phyloP scores from a whole-genome alignment of 2,888 invertebrate species.

The Frankliniella intonsa region DNA sequence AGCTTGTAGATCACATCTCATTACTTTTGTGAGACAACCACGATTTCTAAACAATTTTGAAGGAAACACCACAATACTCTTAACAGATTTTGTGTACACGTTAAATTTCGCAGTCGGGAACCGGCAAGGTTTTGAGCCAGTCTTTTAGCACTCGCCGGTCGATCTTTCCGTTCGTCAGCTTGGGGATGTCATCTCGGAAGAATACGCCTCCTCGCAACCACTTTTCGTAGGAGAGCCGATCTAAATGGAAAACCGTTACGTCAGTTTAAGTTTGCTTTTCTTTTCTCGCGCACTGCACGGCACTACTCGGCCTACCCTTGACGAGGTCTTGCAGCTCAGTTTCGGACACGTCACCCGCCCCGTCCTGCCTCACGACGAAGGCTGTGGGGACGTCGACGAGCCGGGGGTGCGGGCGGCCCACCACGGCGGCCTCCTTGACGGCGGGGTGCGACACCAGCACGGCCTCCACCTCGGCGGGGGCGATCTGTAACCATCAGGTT shows the following conservation, averaged over 20 bases:
- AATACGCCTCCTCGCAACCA: not conserved
- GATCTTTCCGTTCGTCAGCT: not conserved
- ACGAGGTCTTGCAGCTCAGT: not conserved
- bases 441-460: not conserved
- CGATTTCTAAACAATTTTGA: too few relatives aligned
- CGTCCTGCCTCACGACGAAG: not conserved
- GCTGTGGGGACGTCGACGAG: not conserved
- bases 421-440: not conserved
- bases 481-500: not conserved
- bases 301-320: not conserved
- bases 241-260: not conserved
- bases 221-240: not conserved
- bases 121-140: not conserved
- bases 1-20: too few relatives aligned
- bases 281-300: not conserved
- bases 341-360: not conserved
- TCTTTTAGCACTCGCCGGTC: not conserved
- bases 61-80: too few relatives aligned
- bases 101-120: too few relatives aligned
- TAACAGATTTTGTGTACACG: too few relatives aligned
- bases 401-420: not conserved
- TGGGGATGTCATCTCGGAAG: not conserved
- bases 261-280: not conserved
- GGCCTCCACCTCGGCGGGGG: slow-evolving; percentile 15
- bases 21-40: too few relatives aligned